Base-by-base conservation (phyloP, 2,113 vertebrate species). In the Cyprinodon brontotheroides region DNA sequence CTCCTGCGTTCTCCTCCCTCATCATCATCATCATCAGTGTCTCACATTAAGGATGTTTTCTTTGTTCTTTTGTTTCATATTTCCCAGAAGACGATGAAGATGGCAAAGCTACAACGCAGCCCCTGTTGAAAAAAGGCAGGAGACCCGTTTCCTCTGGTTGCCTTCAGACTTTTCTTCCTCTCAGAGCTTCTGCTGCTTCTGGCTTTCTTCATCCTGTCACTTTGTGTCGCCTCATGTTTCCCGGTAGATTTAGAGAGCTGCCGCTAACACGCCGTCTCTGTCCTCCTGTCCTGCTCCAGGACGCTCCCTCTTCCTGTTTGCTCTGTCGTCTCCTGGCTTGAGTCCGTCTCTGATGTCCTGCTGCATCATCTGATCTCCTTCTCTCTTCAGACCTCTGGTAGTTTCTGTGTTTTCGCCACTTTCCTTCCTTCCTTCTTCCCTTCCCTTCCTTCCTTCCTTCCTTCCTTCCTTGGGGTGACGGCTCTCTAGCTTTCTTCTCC, bases 91-190 rank as follows among this genome's bases (percentile, higher is more conserved):
- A 98, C 81, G 97, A 99, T 60, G 97, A 98, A 47, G 97, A 99
- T 91, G 95, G 94, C 94, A 98, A 97, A 96, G 94, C 96, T 88
- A 83, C 97, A 91, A 94, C 96, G 88, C 97, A 96, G 89, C 97
- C 97, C 89, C 96, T 99, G 93, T 96, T 99, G 96, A 98, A 94
- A 96, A 98, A 98, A 99, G 98, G 97, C 97, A 99, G 97, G 97
- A 96, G 95, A 95, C 95, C 92, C 94, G 91, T 92, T 88, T 91
- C 94, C 93, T 94, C 80, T 47, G 37, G 92, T 94, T 94, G 82
- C 75, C 76, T 65, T 84, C 0, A 40, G 47, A 68, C 64, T 47
- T 61, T 65, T 37, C 61, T 65, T 15, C 82, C 65, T 61, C 38
- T 86, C 6, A 57, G 50, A 57, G 20, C 6, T 60, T 39, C 13